Conservation (phyloP, 2,113 vertebrate species). For the Eurystomus gularis region DNA sequence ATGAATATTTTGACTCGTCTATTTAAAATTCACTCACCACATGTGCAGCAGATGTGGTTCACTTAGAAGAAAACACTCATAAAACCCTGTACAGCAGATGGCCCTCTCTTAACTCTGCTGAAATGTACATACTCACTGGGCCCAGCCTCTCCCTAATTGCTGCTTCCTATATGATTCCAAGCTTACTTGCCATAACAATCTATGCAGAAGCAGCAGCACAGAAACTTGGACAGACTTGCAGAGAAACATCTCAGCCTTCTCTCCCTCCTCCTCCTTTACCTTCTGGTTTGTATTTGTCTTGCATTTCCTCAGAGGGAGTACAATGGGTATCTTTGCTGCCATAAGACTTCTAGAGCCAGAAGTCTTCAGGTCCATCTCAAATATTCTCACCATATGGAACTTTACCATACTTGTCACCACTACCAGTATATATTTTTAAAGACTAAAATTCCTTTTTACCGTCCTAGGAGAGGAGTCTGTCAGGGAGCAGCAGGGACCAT, state of each 20-base stretch:
- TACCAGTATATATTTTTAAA: not conserved
- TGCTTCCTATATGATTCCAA: not conserved
- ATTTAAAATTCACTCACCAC: conserved; percentile 6
- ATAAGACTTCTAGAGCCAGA: not conserved
- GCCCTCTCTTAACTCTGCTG: not conserved
- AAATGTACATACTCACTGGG: not conserved
- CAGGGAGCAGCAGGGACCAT: not conserved
- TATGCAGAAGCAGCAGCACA: not conserved
- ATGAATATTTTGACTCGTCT: not conserved
- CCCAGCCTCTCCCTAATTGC: not conserved
- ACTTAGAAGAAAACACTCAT: not conserved
- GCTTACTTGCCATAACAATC: not conserved
- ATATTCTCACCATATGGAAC: not conserved
- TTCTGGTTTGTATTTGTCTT: not conserved
- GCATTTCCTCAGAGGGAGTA: not conserved
- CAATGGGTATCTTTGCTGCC: not conserved
- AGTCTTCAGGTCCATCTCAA: not conserved
- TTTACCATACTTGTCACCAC: not conserved
- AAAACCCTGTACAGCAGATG: conserved; percentile 6
- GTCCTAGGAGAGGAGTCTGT: not conserved
- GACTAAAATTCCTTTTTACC: not conserved
- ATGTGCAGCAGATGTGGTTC: not conserved
- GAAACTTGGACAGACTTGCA: not conserved
- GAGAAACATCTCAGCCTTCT: not conserved
- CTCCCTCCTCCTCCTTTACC: not conserved